These are phyloP conservation scores for Thymallus thymallus DNA, from an alignment of 2,113 vertebrate genomes.

Conservation along the genomic window DNA sequence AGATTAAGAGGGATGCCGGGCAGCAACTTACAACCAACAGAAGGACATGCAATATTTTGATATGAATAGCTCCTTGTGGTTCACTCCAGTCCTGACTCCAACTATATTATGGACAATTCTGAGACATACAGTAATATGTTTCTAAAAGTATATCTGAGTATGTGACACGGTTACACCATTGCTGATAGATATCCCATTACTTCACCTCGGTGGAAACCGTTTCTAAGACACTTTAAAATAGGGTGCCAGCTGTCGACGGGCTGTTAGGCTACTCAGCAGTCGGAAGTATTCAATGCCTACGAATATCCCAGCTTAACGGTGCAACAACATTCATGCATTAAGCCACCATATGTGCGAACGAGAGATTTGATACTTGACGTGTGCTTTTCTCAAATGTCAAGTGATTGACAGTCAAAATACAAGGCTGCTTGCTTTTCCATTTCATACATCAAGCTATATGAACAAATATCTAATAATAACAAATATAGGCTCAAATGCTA, in stretches of 20 bases:
- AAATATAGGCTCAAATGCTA: not conserved
- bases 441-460: not conserved
- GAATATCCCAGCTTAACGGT: conserved; percentile 29
- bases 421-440: not conserved
- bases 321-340: conserved; percentile 15
- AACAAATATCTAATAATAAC: not conserved
- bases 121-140: conserved; percentile 32
- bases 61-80: not conserved
- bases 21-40: not conserved
- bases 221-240: conserved; percentile 48
- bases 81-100: not conserved
- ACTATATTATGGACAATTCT: conserved; percentile 13
- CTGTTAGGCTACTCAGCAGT: conserved; percentile 32
- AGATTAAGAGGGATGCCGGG: too few species aligned
- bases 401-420: not conserved
- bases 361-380: not conserved
- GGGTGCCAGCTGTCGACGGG: conserved; percentile 51
- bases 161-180: conserved; percentile 32
- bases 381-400: not conserved
- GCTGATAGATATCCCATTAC: conserved; percentile 51
- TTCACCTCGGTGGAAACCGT: conserved; percentile 43
- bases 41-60: not conserved
- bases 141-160: conserved; percentile 42
- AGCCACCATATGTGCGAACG: conserved; percentile 36
- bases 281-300: conserved; percentile 47